Evolutionary conservation across 2,797 vertebrate genomes (phyloP), one percentile per base, ranked within the genome.

Genomic region (Anisognathus igniventris): DNA sequence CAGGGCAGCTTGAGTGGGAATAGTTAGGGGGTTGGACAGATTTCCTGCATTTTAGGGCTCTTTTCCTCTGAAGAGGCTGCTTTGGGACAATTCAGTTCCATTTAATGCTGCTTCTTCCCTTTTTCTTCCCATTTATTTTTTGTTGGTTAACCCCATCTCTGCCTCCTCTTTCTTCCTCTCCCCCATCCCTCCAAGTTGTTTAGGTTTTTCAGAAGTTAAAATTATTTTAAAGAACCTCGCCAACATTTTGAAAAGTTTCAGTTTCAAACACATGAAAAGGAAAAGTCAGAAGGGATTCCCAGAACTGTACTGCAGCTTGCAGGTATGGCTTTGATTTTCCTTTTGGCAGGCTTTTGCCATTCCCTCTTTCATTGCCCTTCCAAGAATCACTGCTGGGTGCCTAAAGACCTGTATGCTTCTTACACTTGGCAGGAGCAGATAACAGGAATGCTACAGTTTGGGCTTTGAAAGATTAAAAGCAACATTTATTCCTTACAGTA

Each of bases 1-100:
- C 87, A 17, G 97, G 97, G 95, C 96, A 92, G 90, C 57, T 93
- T 68, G 88, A 97, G 90, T 81, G 91, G 83, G 95, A 95, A 93
- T 90, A 85, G 96, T 97, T 97, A 97, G 97, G 62, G 82, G 94
- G 97, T 97, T 97, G 96, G 89, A 96, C 97, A 98, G 96, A 98
- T 98, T 98, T 98, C 98, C 98, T 98, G 98, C 95, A 80, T 97
- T 97, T 97, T 95, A 94, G 97, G 93, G 83, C 87, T 96, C 86
- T 90, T 95, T 96, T 94, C 85, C 92, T 94, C 95, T 78, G 61
- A 93, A 96, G 96, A 95, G 86, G 78, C 78, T 75, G 85, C 90
- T 95, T 70, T 88, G 76, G 96, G 91, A 96, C 92, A 96, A 94
- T 95, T 68, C 88, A 92, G 75, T 95, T 86, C 60, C 62, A 62